Evolutionary conservation across 2,888 invertebrate genomes (phyloP).

Genomic region (Aplocera efformata): DNA sequence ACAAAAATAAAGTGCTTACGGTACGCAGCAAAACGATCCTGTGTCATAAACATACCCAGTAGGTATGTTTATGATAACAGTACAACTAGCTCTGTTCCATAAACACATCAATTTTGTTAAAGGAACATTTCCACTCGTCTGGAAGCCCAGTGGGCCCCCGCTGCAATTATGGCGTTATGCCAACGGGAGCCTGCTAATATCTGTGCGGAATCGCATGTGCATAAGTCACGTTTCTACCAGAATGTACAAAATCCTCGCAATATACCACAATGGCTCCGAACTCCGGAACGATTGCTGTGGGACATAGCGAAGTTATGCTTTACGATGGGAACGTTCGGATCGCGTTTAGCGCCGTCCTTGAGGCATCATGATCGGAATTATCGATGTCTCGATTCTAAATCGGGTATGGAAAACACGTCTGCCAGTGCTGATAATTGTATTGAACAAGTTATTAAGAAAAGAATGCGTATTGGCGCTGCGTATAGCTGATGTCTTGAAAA

Average conservation of each 20-base stretch:
- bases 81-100: constrained; percentile 36
- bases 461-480: too few species aligned
- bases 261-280: constrained; percentile 42
- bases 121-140: constrained; percentile 49
- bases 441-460: too few species aligned
- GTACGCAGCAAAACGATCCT: too few species aligned
- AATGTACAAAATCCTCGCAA: constrained; percentile 50
- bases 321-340: constrained; percentile 43
- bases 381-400: too few species aligned
- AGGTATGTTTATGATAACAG: too few species aligned
- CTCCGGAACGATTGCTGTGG: constrained; percentile 37
- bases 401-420: too few species aligned
- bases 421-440: too few species aligned
- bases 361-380: constrained; percentile 14
- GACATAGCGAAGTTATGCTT: constrained; percentile 50
- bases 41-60: too few species aligned
- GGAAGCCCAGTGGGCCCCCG: constrained; percentile 50
- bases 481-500: too few species aligned
- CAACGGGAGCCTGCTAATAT: constrained; percentile 61
- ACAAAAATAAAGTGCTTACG: too few species aligned
- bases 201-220: constrained; percentile 46
- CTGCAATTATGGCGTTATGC: constrained; percentile 64
- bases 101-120: constrained; percentile 59
- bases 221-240: constrained; percentile 61
- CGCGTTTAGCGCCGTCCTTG: constrained; percentile 14